Conservation (phyloP, 2,113 vertebrate species). For the Megatriorchis doriae region DNA sequence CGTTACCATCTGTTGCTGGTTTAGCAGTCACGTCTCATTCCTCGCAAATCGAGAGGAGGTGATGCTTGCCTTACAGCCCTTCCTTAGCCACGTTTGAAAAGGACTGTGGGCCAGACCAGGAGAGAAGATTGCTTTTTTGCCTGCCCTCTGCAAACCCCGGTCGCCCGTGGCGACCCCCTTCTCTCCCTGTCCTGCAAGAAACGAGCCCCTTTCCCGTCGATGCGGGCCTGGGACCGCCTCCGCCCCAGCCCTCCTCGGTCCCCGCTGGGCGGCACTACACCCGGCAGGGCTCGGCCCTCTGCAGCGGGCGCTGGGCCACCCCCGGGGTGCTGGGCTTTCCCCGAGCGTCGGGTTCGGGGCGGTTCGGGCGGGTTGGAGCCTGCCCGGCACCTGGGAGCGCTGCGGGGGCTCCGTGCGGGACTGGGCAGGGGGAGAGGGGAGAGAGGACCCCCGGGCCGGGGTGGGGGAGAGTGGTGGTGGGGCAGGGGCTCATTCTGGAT, state of each 20-base stretch:
- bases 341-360: rapidly evolving
- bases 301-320: too few species aligned
- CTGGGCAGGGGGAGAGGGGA: not conserved
- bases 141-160: not conserved
- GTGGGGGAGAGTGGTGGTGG: too few species aligned
- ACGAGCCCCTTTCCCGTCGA: not conserved
- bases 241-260: not conserved
- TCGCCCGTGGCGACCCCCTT: not conserved
- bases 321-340: not conserved
- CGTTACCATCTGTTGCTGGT: not conserved
- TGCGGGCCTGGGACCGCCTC: not conserved
- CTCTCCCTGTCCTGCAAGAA: not conserved
- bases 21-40: not conserved
- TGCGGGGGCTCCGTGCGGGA: not conserved
- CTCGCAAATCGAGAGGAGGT: not conserved
- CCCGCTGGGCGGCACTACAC: not conserved
- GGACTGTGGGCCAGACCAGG: not conserved
- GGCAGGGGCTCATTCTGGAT: too few species aligned
- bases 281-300: not conserved
- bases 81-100: not conserved
- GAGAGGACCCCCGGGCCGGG: not conserved
- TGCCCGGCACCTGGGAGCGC: not conserved
- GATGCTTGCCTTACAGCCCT: not conserved
- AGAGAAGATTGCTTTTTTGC: too few species aligned
- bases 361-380: not conserved